Conservation (phyloP, 2,797 vertebrate species). For the Cirrhinus molitorella region DNA sequence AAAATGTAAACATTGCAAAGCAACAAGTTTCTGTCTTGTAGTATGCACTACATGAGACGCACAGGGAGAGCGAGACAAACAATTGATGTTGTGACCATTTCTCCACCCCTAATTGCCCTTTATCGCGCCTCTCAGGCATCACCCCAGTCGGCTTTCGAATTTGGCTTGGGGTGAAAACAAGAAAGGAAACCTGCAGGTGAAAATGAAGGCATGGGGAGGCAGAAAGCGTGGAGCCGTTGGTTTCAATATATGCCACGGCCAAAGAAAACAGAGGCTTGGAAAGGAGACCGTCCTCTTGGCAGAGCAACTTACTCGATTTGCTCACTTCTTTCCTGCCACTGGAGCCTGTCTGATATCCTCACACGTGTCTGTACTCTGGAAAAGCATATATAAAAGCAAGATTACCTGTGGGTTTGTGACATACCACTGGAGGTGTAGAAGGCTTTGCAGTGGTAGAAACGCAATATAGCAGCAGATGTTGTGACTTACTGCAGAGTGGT, state of each 20-base stretch:
- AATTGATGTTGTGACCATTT: slow-evolving; percentile 11
- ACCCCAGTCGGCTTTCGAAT: background rate
- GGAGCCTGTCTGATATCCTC: slow-evolving; percentile 15
- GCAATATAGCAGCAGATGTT: slow-evolving; percentile 49
- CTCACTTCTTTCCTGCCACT: slow-evolving; percentile 33
- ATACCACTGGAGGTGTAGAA: slow-evolving; percentile 62
- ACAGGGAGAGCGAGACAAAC: background rate
- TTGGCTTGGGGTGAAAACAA: slow-evolving; percentile 32
- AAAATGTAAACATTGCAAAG: background rate
- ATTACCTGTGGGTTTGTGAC: slow-evolving; percentile 62
- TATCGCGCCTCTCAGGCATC: slow-evolving; percentile 15
- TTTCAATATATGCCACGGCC: slow-evolving; percentile 18
- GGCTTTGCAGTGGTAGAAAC: slow-evolving; percentile 53
- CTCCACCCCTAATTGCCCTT: slow-evolving; percentile 22
- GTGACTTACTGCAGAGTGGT: slow-evolving; percentile 32
- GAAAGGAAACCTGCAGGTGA: slow-evolving; percentile 48
- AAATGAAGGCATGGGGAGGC: slow-evolving; percentile 37
- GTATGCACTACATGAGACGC: background rate
- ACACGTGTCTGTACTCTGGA: slow-evolving; percentile 10
- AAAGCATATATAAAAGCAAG: slow-evolving; percentile 38
- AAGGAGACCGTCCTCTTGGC: slow-evolving; percentile 37
- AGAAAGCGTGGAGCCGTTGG: background rate
- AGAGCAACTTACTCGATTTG: slow-evolving; percentile 11
- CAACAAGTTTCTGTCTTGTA: background rate
- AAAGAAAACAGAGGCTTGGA: slow-evolving; percentile 48